Conservation (phyloP, 2,113 vertebrate genomes). For the Centropristis striata region DNA sequence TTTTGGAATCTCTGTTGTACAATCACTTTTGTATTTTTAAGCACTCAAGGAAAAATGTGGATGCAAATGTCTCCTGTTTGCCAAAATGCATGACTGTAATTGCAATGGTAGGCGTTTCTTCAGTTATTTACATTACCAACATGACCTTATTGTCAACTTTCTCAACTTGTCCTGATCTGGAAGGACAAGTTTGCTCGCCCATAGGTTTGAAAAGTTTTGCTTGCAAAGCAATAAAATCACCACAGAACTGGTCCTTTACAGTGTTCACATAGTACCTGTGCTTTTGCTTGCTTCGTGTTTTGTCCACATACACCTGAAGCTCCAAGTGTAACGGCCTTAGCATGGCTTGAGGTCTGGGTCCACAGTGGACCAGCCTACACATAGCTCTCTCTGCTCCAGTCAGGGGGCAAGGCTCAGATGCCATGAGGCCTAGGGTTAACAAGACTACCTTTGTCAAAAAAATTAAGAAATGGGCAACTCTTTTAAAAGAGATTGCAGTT, state of each 20-base stretch:
- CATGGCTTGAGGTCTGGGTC: slow-evolving; percentile 81
- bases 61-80: not conserved
- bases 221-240: not conserved
- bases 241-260: not conserved
- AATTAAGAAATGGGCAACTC: not conserved
- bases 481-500: not conserved
- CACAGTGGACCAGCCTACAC: slow-evolving; percentile 85
- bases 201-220: slow-evolving; percentile 7
- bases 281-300: slow-evolving; percentile 81
- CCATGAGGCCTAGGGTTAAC: slow-evolving; percentile 55
- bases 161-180: not conserved
- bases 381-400: slow-evolving; percentile 84
- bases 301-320: slow-evolving; percentile 85
- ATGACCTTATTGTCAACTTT: not conserved
- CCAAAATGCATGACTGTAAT: not conserved
- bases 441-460: not conserved
- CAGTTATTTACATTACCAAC: not conserved
- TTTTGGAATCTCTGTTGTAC: no score
- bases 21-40: not conserved
- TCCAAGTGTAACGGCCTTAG: slow-evolving; percentile 85
- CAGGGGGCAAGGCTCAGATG: slow-evolving; percentile 76
- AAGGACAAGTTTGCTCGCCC: not conserved
- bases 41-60: not conserved
- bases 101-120: not conserved
- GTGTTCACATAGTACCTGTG: slow-evolving; percentile 81